Conservation (phyloP, 1,140 invertebrate species). For the Tetramorium alpestre region DNA sequence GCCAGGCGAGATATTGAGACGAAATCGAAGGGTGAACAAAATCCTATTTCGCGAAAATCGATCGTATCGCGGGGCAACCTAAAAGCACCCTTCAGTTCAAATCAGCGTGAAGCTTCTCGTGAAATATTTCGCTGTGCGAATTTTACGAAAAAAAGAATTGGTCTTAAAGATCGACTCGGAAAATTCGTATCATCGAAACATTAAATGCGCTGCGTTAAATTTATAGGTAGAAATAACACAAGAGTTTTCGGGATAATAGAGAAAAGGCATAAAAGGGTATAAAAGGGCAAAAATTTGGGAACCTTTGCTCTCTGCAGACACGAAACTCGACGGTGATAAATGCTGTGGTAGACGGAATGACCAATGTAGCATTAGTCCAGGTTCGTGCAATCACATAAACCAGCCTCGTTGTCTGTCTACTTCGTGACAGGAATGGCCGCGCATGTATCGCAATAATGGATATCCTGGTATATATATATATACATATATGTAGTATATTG, state of each 20-base stretch:
- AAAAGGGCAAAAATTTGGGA: background rate
- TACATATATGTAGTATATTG: background rate
- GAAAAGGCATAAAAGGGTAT: too few relatives aligned
- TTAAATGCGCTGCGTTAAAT: background rate
- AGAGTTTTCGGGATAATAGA: background rate
- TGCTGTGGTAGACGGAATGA: constrained; percentile 33
- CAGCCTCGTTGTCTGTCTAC: constrained; percentile 46
- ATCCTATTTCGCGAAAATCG: background rate
- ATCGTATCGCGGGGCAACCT: background rate
- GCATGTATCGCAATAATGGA: constrained; percentile 63
- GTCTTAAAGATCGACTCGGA: background rate
- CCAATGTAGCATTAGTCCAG: constrained; percentile 61
- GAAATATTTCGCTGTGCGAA: background rate
- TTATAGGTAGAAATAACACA: background rate
- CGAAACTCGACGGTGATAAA: constrained; percentile 40
- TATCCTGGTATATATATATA: background rate
- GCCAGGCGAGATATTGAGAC: background rate
- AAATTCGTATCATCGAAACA: background rate
- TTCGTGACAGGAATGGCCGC: constrained; percentile 52
- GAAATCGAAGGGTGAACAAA: background rate
- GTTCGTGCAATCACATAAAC: constrained; percentile 59
- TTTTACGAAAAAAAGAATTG: background rate
- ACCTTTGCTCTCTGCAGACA: background rate
- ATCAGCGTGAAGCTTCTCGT: background rate
- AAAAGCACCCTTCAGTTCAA: background rate